Evolutionary conservation across 2,113 vertebrate species (phyloP), one percentile per base, ranked within the genome.

Genomic region (Dascyllus trimaculatus): DNA sequence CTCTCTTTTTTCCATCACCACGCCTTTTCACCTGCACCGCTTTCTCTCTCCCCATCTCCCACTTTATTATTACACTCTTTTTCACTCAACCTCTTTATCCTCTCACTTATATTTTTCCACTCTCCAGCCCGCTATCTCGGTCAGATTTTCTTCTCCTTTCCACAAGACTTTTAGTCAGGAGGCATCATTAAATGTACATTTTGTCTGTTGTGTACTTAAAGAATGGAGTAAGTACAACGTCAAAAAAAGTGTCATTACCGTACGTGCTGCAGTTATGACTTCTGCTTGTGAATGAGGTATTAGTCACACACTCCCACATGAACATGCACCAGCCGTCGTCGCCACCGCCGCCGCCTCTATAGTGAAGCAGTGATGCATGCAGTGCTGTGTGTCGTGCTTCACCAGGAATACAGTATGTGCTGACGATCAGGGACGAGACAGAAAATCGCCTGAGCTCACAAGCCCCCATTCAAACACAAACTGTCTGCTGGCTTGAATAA

Each of bases 401-500:
- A 82, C 71, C 76, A 75, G 69, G 69, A 87, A 82, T 84, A 64
- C 75, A 89, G 71, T 70, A 85, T 89, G 80, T 82, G 72, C 81
- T 80, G 87, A 89, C 49, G 70, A 88, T 78, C 43, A 5, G 62
- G 72, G 75, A 85, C 62, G 64, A 75, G 75, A 70, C 83, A 81
- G 88, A 81, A 89, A 90, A 64, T 85, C 21, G 63, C 72, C 80
- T 58, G 71, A 82, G 80, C 72, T 80, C 77, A 81, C 45, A 46
- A 38, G 38, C 82, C 77, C 22, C 53, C 18, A 40, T 80, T 79
- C 64, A 49, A 22, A 61, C 71, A 68, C 11, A 14, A n/a, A 54
- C 46, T n/a, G 71, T 75, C 78, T 85, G 70, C 32, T 53, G 74
- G 63, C 69, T 88, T 53, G 43, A 60, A 85, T 75, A 60, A 74